phyloP scores from a whole-genome alignment of 2,888 invertebrate genomes.

The Candidula unifasciata region DNA sequence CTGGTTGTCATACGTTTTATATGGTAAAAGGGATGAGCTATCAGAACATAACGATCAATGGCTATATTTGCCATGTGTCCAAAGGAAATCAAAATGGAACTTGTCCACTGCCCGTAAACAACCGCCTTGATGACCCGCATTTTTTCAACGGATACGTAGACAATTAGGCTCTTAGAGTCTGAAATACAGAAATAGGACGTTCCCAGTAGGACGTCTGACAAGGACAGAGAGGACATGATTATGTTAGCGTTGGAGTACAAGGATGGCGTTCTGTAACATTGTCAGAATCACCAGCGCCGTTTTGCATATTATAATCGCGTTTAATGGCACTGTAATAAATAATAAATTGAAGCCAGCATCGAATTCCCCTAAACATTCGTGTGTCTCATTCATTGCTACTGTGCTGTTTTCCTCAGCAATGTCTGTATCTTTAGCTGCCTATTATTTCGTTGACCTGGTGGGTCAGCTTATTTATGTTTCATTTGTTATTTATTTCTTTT shows the following conservation, averaged over 20 bases:
- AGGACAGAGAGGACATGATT: not conserved
- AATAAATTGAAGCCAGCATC: not conserved
- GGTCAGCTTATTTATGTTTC: too few relatives aligned
- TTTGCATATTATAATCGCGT: not conserved
- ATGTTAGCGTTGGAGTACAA: conserved; percentile 15
- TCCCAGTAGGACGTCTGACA: not conserved
- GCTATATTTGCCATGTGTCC: not conserved
- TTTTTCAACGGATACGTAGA: not conserved
- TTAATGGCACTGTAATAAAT: not conserved
- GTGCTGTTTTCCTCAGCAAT: too few relatives aligned
- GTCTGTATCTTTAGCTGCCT: too few relatives aligned
- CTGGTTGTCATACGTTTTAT: not conserved
- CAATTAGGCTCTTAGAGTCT: not conserved
- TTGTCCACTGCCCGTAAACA: not conserved
- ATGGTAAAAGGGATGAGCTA: conserved; percentile 28
- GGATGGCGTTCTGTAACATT: not conserved
- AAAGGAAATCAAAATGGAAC: not conserved
- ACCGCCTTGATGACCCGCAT: not conserved
- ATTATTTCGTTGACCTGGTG: too few relatives aligned
- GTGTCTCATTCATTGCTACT: not conserved
- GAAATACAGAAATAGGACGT: not conserved
- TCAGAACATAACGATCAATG: conserved; percentile 1
- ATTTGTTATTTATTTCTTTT: too few relatives aligned
- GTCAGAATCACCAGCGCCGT: not conserved
- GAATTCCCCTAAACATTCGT: not conserved